Percentiles rank a stretch among this genome's conserved stretches.
Conservation (phyloP, 2,113 vertebrate species). For the Mystacornis crossleyi region DNA sequence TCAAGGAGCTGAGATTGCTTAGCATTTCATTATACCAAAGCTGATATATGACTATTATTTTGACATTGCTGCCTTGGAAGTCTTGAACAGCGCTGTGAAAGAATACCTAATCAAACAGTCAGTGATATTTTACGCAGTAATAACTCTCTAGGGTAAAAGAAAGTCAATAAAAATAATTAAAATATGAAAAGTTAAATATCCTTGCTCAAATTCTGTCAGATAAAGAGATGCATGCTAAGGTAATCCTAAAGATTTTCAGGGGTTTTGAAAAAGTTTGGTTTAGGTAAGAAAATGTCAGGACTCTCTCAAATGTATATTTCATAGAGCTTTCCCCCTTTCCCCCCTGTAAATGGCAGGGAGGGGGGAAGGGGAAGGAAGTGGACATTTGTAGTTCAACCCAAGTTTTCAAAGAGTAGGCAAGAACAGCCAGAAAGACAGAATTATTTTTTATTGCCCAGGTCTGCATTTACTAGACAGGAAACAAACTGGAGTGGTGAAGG, state of each 20-base stretch:
- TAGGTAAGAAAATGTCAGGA: not conserved
- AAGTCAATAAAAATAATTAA: conserved; percentile 48
- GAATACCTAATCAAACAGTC: conserved; percentile 8
- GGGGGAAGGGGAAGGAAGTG: fast-evolving
- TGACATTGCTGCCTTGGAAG: conserved; percentile 6
- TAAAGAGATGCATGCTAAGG: not conserved
- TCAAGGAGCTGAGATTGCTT: not conserved
- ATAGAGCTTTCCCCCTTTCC: not conserved
- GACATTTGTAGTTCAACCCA: not conserved
- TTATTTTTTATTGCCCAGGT: not conserved
- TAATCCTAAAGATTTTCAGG: not conserved
- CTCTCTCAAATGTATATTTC: not conserved
- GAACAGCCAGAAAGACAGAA: not conserved
- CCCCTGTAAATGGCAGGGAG: not conserved
- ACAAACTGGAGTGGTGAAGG: not conserved
- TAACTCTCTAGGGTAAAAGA: conserved; percentile 3
- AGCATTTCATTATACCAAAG: not conserved
- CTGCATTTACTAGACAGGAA: not conserved
- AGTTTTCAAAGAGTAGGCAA: not conserved
- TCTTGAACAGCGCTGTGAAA: not conserved
- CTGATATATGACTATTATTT: conserved; percentile 41
- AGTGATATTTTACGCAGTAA: not conserved
- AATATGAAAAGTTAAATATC: conserved; percentile 9
- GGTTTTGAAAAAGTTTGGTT: not conserved
- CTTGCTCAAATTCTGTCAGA: not conserved